Base-by-base conservation (phyloP, 2,113 vertebrate species). In the Bostrychus sinensis region DNA sequence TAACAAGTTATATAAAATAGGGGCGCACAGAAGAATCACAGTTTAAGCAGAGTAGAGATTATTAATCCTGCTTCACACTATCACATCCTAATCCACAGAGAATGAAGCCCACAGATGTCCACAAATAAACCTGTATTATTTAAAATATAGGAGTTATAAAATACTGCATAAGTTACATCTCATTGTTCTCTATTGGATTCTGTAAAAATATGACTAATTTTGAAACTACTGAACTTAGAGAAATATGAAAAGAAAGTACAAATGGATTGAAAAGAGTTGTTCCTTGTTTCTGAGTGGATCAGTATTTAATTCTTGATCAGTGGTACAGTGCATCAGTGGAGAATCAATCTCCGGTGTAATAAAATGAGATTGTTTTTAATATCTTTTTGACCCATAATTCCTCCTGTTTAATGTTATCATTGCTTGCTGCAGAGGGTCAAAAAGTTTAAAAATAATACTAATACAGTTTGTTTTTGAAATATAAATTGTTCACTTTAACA, bases 281-380 rank as follows among this genome's bases (percentile, higher is more conserved):
- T 7, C 28, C 19, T 11, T 16, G 20, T 55, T 34, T 55, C 30
- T 55, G 22, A 45, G 34, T 62, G 22, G 56, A 57, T 19, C 54
- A 65, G 42, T 61, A 55, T 81, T 85, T 79, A 83, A 78, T 46
- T 53, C 60, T 62, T 45, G 48, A 51, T 23, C 38, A 26, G 60
- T 19, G 51, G 20, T 37, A 43, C 75, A 37, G 53, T 67, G 66
- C 45, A 56, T 77, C 53, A 56, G 65, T 54, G 66, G 43, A 86
- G 58, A 87, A 83, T 85, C 83, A 87, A 89, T 90, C 69, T 84
- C 69, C 59, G 83, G 70, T 78, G 62, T 30, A 76, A 81, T 87
- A 78, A 66, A 78, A 84, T 78, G 75, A 88, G 86, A 91, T 91
- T 91, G 55, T 84, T 90, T 89, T 90, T 91, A 91, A 91, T 91